Evolutionary conservation across 2,888 invertebrate species (phyloP).

Genomic region (Troglohyphantes excavatus): DNA sequence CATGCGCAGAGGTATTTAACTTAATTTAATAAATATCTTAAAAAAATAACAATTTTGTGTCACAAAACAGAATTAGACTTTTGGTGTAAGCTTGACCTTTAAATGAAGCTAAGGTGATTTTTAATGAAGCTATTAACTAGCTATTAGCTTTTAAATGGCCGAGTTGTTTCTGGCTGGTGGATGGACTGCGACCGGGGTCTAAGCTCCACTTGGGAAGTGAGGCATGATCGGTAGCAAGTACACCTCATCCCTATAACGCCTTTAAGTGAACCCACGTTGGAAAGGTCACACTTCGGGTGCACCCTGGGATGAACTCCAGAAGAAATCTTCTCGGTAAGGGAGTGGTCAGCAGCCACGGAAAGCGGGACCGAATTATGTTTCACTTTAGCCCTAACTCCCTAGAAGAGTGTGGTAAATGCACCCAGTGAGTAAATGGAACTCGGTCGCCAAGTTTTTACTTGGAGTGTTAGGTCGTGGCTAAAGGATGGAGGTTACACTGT

Average conservation of each 20-base stretch:
- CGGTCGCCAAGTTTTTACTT: too few species aligned
- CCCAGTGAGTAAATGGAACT: not conserved
- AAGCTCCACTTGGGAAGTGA: slow-evolving; percentile 16
- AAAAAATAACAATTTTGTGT: too few species aligned
- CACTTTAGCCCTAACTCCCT: not conserved
- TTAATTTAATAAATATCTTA: too few species aligned
- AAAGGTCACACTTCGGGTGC: slow-evolving; percentile 15
- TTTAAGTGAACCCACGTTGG: not conserved
- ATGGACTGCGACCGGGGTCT: slow-evolving; percentile 6
- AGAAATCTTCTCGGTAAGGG: not conserved
- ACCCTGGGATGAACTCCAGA: slow-evolving; percentile 9
- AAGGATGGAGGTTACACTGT: too few species aligned
- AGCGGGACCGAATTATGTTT: not conserved
- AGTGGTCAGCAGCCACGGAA: not conserved
- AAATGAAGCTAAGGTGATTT: too few species aligned
- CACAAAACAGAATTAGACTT: too few species aligned
- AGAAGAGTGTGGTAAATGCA: not conserved
- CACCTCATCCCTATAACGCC: too few species aligned
- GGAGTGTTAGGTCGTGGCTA: too few species aligned
- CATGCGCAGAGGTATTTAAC: too few species aligned
- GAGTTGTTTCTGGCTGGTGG: not conserved
- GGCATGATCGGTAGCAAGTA: slow-evolving; percentile 18
- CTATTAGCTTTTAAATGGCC: too few species aligned
- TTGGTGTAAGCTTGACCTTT: too few species aligned
- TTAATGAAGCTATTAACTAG: too few species aligned